A percentile compares a stretch with the other conserved stretches of the same genome.
These are phyloP conservation scores for Marasmarcha lunaedactyla DNA, from an alignment of 2,888 invertebrate species.

Conservation along the genomic window DNA sequence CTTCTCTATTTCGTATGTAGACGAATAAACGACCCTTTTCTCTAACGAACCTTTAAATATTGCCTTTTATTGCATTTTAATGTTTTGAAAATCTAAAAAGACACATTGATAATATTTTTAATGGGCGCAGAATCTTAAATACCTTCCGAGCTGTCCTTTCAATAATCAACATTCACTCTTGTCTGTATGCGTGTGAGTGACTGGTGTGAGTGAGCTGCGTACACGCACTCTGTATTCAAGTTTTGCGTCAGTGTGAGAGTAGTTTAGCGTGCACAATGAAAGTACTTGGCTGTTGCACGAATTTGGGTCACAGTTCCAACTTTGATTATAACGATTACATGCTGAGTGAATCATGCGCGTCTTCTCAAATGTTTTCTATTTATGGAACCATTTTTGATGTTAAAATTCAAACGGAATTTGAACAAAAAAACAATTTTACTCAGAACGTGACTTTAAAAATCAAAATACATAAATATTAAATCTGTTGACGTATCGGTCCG, in stretches of 20 bases:
- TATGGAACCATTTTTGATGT: background rate
- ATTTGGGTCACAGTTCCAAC: slow-evolving; percentile 66
- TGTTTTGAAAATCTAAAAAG: too few species aligned
- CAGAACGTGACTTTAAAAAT: background rate
- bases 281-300: slow-evolving; percentile 63
- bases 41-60: too few species aligned
- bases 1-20: slow-evolving; percentile 19
- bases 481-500: too few species aligned
- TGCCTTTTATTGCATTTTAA: too few species aligned
- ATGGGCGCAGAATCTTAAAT: too few species aligned
- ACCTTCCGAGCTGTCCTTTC: too few species aligned
- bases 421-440: background rate
- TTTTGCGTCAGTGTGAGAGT: slow-evolving; percentile 25
- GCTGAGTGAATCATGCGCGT: slow-evolving; percentile 61
- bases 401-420: background rate
- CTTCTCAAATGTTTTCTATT: slow-evolving; percentile 23
- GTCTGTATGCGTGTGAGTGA: slow-evolving; percentile 19
- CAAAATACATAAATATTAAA: too few species aligned
- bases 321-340: slow-evolving; percentile 67
- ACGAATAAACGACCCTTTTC: slow-evolving; percentile 7
- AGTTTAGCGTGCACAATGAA: slow-evolving; percentile 64
- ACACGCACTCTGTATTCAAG: slow-evolving; percentile 10
- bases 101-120: too few species aligned
- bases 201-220: slow-evolving; percentile 18
- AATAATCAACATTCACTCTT: slow-evolving; percentile 10